These are phyloP conservation scores for Zaprionus africanus DNA, from an alignment of 1,140 invertebrate species.

Conservation along the genomic window DNA sequence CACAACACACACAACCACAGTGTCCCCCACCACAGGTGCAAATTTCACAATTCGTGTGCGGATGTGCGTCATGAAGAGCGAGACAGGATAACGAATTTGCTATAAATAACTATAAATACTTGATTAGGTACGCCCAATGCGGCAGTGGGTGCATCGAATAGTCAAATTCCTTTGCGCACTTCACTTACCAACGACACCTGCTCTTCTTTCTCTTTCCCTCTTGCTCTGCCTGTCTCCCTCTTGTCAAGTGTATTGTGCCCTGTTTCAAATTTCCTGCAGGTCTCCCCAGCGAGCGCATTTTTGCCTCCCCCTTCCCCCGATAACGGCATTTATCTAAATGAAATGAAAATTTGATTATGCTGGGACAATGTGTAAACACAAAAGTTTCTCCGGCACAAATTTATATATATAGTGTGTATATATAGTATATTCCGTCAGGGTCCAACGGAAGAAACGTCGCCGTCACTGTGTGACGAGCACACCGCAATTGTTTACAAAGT, in stretches of 20 bases:
- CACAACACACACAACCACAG: neutral
- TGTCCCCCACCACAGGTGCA: neutral
- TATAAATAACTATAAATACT: constrained; percentile 10
- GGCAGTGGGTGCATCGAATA: neutral
- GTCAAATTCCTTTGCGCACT: neutral
- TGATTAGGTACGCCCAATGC: neutral
- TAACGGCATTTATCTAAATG: constrained; percentile 3
- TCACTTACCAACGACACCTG: neutral
- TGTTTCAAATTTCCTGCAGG: neutral
- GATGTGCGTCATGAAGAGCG: neutral
- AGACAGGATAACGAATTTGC: neutral
- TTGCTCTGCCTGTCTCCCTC: neutral
- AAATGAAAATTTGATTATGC: constrained; percentile 10
- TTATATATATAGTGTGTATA: neutral
- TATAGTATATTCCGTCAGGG: neutral
- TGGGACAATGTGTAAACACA: constrained; percentile 10
- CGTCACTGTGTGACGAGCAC: too few species aligned
- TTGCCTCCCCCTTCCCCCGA: neutral
- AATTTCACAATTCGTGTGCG: constrained; percentile 4
- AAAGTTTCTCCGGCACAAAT: neutral
- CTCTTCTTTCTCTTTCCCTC: neutral
- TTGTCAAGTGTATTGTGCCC: neutral
- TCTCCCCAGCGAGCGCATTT: neutral
- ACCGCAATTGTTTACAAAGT: too few species aligned
- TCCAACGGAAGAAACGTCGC: neutral